Conservation (phyloP, 2,888 invertebrate species). For the Prosapia bicincta region DNA sequence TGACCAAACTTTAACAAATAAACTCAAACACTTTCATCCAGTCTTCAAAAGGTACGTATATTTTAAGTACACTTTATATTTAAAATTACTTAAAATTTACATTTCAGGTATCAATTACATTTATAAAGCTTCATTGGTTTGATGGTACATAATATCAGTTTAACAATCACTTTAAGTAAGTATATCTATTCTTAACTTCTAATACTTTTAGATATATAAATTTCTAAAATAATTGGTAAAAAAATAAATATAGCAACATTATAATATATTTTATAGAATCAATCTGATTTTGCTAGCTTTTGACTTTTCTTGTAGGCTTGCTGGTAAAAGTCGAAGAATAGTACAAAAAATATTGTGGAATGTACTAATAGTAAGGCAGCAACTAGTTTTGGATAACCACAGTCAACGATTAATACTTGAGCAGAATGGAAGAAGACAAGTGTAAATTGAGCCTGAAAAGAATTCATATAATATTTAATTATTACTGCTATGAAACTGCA, state of each 20-base stretch:
- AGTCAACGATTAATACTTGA: constrained; percentile 75
- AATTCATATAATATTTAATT: too few relatives aligned
- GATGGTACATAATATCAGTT: not conserved
- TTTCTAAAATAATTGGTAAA: not conserved
- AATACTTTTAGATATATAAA: not conserved
- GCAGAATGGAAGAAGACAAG: constrained; percentile 79
- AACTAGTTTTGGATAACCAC: constrained; percentile 79
- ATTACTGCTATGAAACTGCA: too few relatives aligned
- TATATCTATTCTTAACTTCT: not conserved
- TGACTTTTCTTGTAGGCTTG: constrained; percentile 60
- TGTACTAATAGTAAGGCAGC: constrained; percentile 72
- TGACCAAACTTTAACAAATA: too few relatives aligned
- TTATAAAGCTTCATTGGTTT: not conserved
- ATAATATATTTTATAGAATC: not conserved
- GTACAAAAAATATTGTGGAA: constrained; percentile 81
- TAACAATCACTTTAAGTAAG: not conserved
- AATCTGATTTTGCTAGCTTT: constrained; percentile 2
- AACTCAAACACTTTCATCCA: too few relatives aligned
- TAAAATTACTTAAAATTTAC: not conserved
- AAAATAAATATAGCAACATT: not conserved
- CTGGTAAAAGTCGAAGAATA: constrained; percentile 90
- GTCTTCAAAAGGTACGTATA: not conserved
- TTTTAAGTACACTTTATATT: not conserved
- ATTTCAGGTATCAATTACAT: not conserved
- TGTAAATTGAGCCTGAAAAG: constrained; percentile 77